These are phyloP conservation scores for Choreutis nemorana DNA, from an alignment of 2,888 invertebrate species.

Conservation along the genomic window DNA sequence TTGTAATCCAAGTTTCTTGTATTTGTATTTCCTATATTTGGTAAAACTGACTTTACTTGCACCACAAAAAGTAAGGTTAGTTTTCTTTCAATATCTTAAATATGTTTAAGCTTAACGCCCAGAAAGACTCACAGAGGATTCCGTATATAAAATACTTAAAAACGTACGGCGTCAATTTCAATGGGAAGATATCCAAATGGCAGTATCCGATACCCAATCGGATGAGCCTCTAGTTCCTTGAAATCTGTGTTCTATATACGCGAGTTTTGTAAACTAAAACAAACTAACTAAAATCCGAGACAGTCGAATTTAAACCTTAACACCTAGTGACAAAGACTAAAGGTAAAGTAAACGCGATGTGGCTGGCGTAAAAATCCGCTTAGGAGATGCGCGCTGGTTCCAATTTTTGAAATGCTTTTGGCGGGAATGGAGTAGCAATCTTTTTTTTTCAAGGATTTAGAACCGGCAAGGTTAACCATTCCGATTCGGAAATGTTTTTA, in stretches of 20 bases:
- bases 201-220: constrained; percentile 23
- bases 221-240: constrained; percentile 37
- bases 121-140: no score
- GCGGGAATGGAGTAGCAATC: constrained; percentile 30
- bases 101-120: no score
- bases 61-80: no score
- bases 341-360: constrained; percentile 12
- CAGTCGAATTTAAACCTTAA: constrained; percentile 16
- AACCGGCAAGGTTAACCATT: no score
- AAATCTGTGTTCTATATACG: constrained; percentile 47
- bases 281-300: not conserved
- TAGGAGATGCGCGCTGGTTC: constrained; percentile 33
- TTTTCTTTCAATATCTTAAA: no score
- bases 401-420: constrained; percentile 53
- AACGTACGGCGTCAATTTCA: no score
- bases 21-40: no score
- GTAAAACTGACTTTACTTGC: no score
- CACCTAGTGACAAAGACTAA: constrained; percentile 6
- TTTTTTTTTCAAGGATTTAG: constrained; percentile 9
- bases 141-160: no score
- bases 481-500: no score
- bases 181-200: constrained; percentile 14
- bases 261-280: constrained; percentile 21
- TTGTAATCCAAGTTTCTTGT: no score
- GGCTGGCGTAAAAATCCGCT: constrained; percentile 39